These are phyloP conservation scores for Lemur catta DNA, from an alignment of 2,797 vertebrate genomes.

Conservation along the genomic window DNA sequence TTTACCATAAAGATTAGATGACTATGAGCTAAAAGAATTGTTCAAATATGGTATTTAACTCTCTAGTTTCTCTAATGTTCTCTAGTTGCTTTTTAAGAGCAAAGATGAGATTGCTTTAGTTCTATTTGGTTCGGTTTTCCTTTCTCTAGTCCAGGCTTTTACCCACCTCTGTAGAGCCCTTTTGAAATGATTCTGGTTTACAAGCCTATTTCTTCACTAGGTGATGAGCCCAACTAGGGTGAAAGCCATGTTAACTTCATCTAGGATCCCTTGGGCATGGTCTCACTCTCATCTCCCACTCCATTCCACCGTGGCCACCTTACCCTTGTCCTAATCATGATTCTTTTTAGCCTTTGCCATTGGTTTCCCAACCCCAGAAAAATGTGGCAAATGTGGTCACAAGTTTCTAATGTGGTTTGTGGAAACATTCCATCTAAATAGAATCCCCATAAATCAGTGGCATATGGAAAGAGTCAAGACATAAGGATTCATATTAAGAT, in stretches of 20 bases:
- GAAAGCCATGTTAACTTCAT: background rate
- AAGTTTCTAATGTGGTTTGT: background rate
- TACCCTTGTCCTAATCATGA: background rate
- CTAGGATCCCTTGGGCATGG: background rate
- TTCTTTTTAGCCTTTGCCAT: background rate
- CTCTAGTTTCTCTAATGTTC: slow-evolving; percentile 51
- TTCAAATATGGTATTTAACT: background rate
- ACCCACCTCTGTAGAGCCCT: background rate
- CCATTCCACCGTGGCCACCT: background rate
- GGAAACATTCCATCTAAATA: background rate
- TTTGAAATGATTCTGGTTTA: background rate
- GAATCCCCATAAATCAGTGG: background rate
- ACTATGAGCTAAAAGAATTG: slow-evolving; percentile 25
- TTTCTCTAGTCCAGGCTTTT: background rate
- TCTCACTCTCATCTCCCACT: background rate
- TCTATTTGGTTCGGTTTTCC: slow-evolving; percentile 87
- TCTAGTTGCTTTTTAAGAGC: slow-evolving; percentile 92
- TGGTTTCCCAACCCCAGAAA: background rate
- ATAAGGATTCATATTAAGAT: background rate
- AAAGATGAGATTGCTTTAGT: slow-evolving; percentile 91
- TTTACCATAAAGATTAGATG: background rate
- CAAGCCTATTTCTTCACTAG: background rate
- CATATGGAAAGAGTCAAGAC: background rate
- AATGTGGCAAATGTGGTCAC: background rate
- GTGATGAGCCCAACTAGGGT: background rate